Conservation (phyloP, 2,888 invertebrate genomes). For the Aleiodes testaceus region DNA sequence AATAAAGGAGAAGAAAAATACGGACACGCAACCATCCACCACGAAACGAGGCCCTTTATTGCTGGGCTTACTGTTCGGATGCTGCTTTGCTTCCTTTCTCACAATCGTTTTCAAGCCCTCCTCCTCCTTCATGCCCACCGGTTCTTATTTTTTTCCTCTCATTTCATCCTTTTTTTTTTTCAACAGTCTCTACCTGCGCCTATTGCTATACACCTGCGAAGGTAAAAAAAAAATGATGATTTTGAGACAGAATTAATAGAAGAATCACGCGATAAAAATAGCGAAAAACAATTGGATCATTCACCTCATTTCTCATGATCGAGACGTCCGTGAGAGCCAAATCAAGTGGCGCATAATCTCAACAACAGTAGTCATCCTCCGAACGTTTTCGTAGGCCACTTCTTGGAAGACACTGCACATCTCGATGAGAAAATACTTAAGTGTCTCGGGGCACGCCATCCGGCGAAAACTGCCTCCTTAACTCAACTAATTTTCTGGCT, state of each 20-base stretch:
- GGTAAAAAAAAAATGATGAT: constrained; percentile 24
- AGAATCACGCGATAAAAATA: constrained; percentile 38
- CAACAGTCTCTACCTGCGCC: constrained; percentile 35
- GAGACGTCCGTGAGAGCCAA: constrained; percentile 40
- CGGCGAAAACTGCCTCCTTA: constrained; percentile 43
- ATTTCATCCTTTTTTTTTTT: constrained; percentile 5
- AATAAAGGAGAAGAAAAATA: constrained; percentile 30
- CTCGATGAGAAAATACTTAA: constrained; percentile 53
- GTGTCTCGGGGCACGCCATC: constrained; percentile 69
- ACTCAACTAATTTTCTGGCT: neutral
- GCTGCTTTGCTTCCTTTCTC: constrained; percentile 68
- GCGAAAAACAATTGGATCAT: constrained; percentile 18
- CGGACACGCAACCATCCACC: constrained; percentile 41
- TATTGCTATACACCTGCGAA: constrained; percentile 44
- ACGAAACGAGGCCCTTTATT: constrained; percentile 42
- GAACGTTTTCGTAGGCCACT: constrained; percentile 38
- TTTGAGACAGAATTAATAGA: constrained; percentile 41
- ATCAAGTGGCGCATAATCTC: constrained; percentile 38
- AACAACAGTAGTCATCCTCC: neutral
- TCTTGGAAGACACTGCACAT: too few relatives aligned
- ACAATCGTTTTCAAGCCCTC: constrained; percentile 55
- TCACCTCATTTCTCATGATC: constrained; percentile 27
- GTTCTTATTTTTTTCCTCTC: constrained; percentile 5
- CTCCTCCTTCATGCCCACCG: constrained; percentile 40
- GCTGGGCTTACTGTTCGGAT: constrained; percentile 59